Percentiles rank a stretch among this genome's conserved stretches.
These are phyloP conservation scores for Pycnonotus jocosus DNA, from an alignment of 2,113 vertebrate species.

Conservation along the genomic window DNA sequence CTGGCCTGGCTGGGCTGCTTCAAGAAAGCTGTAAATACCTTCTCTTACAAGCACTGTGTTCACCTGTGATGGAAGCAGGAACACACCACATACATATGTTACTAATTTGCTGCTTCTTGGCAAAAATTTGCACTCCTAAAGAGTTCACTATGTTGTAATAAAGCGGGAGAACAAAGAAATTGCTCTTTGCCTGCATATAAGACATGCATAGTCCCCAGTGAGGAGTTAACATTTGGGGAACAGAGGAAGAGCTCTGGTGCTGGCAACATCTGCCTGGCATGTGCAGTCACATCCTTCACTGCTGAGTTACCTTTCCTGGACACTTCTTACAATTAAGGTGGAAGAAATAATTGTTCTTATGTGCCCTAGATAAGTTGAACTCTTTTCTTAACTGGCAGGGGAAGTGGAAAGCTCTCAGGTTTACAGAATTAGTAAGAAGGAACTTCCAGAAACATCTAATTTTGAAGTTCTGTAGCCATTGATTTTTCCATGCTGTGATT, in stretches of 20 bases:
- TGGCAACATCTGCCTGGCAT: neutral
- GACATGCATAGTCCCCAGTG: neutral
- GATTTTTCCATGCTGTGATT: slow-evolving; percentile 1
- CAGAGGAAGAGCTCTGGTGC: neutral
- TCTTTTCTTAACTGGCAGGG: neutral
- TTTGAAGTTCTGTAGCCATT: neutral
- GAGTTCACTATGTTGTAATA: neutral
- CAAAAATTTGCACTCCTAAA: neutral
- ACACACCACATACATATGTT: neutral
- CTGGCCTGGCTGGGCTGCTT: neutral
- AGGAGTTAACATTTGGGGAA: neutral
- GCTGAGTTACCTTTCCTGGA: neutral
- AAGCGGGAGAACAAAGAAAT: slow-evolving; percentile 31
- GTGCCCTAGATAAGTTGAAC: neutral
- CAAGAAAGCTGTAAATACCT: neutral
- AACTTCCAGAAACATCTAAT: neutral
- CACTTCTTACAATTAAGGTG: neutral
- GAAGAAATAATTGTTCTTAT: neutral
- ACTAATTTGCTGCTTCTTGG: slow-evolving; percentile 10
- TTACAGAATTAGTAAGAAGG: neutral
- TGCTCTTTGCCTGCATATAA: neutral
- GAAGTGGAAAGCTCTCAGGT: neutral
- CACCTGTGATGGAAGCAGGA: neutral
- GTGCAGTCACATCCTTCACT: neutral
- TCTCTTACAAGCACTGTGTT: neutral